These are phyloP conservation scores for Typhlomys cinereus DNA, from an alignment of 2,113 vertebrate genomes.

Conservation along the genomic window DNA sequence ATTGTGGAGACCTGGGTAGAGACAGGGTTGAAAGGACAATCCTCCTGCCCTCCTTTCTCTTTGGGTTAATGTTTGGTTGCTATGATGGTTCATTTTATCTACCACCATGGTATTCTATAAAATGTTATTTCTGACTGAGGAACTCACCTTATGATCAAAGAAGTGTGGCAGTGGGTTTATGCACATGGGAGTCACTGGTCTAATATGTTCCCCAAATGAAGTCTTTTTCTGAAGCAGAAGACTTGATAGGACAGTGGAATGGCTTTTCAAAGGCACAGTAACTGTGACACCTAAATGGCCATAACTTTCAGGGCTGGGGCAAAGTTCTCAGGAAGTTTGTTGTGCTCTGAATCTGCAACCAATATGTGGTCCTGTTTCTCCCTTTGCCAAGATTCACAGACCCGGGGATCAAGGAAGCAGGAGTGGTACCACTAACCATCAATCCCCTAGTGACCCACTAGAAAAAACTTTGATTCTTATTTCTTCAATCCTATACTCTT, in stretches of 20 bases:
- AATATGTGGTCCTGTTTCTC: background rate
- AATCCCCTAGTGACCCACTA: background rate
- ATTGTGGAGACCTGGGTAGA: too few relatives aligned
- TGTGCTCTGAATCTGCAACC: background rate
- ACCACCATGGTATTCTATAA: background rate
- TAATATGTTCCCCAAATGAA: background rate
- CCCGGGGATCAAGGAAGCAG: background rate
- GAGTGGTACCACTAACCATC: background rate
- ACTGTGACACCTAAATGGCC: background rate
- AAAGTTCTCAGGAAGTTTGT: background rate
- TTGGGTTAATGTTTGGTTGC: background rate
- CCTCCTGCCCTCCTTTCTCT: background rate
- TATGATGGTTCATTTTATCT: background rate
- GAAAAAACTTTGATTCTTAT: background rate
- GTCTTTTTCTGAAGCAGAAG: background rate
- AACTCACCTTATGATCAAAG: too few relatives aligned
- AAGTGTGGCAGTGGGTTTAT: background rate
- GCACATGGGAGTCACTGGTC: background rate
- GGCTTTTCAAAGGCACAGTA: background rate
- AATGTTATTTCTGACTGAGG: background rate
- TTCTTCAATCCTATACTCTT: background rate
- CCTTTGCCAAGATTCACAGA: too few relatives aligned
- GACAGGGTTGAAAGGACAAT: background rate
- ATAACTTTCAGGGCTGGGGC: background rate
- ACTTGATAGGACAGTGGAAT: background rate